A percentile compares a stretch with the other conserved stretches of the same genome.
phyloP scores from a whole-genome alignment of 23 tunicate species.

The Botrylloides violaceus region DNA sequence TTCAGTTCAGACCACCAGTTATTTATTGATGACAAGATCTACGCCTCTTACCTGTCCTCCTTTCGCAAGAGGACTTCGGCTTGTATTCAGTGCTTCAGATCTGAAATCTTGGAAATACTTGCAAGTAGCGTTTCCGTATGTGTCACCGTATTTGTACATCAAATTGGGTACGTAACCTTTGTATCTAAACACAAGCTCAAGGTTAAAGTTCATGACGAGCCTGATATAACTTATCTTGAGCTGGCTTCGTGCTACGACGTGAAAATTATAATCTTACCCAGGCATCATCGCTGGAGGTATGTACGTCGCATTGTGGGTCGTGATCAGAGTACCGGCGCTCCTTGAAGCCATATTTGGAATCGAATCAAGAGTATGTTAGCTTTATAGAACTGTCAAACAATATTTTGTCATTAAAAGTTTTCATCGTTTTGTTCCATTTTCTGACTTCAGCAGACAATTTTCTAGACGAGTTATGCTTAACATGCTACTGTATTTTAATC shows the following conservation, averaged over 20 bases:
- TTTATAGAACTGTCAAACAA: too few species aligned
- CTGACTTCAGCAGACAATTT: too few species aligned
- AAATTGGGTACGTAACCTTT: conserved; percentile 84
- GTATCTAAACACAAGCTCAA: conserved; percentile 41
- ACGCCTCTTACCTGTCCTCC: conserved; percentile 95
- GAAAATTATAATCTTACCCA: too few species aligned
- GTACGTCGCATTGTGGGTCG: conserved; percentile 80
- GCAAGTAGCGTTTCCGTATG: conserved; percentile 78
- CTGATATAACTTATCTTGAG: not conserved
- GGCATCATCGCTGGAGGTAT: conserved; percentile 86
- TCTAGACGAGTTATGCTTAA: too few species aligned
- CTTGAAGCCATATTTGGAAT: conserved; percentile 69
- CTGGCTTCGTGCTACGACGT: too few species aligned
- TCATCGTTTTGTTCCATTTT: too few species aligned
- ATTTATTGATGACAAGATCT: too few species aligned
- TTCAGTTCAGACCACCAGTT: too few species aligned
- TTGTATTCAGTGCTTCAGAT: conserved; percentile 68
- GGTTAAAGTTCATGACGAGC: not conserved
- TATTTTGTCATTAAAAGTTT: too few species aligned
- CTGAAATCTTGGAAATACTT: conserved; percentile 93
- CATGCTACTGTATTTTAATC: too few species aligned
- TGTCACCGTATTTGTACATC: conserved; percentile 86
- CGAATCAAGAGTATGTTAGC: too few species aligned
- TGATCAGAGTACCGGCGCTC: conserved; percentile 85
- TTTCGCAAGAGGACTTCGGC: conserved; percentile 55